A percentile compares a stretch with the other conserved stretches of the same genome.
These are phyloP conservation scores for human (Homo sapiens) DNA, from an alignment of 2,113 vertebrate genomes.

Conservation along the genomic window DNA sequence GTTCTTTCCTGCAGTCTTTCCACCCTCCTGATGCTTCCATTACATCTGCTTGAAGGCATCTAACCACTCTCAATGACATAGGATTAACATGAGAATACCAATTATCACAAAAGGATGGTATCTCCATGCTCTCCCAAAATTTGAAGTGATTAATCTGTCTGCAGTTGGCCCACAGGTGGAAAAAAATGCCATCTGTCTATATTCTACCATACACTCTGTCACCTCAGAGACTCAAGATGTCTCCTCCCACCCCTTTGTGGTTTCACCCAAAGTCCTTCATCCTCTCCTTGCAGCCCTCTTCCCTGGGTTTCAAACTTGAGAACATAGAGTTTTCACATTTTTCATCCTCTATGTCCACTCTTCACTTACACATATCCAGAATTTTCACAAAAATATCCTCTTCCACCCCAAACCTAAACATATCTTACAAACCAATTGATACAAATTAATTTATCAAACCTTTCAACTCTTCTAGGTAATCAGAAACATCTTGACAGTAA, in stretches of 20 bases:
- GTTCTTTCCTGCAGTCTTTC: too few relatives aligned
- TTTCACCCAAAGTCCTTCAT: background rate
- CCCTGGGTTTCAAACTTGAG: background rate
- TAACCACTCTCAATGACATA: background rate
- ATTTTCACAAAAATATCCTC: background rate
- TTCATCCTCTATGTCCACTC: background rate
- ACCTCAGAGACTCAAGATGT: background rate
- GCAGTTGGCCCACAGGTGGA: background rate
- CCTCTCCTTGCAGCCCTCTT: background rate
- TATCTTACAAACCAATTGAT: background rate
- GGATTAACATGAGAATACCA: fast-evolving
- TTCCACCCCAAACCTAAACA: background rate
- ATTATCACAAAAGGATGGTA: background rate
- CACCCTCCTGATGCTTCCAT: fast-evolving
- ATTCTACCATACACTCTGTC: background rate
- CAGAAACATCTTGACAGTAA: background rate
- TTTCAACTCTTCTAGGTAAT: background rate
- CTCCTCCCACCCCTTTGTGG: background rate
- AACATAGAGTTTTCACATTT: background rate
- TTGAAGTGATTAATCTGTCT: background rate
- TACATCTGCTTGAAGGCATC: fast-evolving
- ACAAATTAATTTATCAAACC: background rate
- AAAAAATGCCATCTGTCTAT: background rate
- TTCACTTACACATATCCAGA: fast-evolving
- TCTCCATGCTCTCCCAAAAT: background rate